Evolutionary conservation across 1,140 invertebrate species (phyloP), one percentile per base, ranked within the genome.

Genomic region (Conopomorpha cramerella): DNA sequence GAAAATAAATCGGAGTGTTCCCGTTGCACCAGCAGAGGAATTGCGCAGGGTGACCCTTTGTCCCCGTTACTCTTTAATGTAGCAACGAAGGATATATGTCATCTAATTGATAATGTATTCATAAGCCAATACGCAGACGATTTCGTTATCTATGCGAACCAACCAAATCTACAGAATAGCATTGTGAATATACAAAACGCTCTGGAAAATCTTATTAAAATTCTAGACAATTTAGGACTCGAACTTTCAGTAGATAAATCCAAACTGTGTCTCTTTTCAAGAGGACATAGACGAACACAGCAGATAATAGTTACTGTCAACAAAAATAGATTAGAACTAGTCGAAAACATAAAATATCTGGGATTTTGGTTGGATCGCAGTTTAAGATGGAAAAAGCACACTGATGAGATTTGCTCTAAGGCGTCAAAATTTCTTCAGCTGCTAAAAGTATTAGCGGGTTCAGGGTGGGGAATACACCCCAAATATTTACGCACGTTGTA

Each of bases 11-110:
- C 15, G 3, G 2, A 16, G 1, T n/a, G n/a, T n/a, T 26, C 12
- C 1, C 14, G 39, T 27, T 3, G 10, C 1, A 33, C 34, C 2
- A 29, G 18, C 34, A 45, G 18, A 38, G 52, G 52, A 28, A 14
- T 55, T 8, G 46, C 49, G 8, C 49, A 55, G 26, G 49, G 49
- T 8, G 51, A 53, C 16, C 51, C 47, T n/a, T 11, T 50, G 2
- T 45, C 45, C 14, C 51, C 47, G 8, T 37, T 54, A 8, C 30
- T 54, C 10, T 54, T 54, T 32, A 54, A 54, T 37, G 36, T 54
- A 19, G 39, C 33, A 7, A 51, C 45, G 7, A 13, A 26, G 8
- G 30, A 38, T 15, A 42, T 50, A 7, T 34, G 33, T 34, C 29
- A 39, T 12, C 8, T 14, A 16, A 38, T 43, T 2, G 16, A 27